Percentiles rank a stretch among this genome's conserved stretches.
These are phyloP conservation scores for Epizoanthus ramosus DNA, from an alignment of 92 coral and sea anemone species.

Conservation along the genomic window DNA sequence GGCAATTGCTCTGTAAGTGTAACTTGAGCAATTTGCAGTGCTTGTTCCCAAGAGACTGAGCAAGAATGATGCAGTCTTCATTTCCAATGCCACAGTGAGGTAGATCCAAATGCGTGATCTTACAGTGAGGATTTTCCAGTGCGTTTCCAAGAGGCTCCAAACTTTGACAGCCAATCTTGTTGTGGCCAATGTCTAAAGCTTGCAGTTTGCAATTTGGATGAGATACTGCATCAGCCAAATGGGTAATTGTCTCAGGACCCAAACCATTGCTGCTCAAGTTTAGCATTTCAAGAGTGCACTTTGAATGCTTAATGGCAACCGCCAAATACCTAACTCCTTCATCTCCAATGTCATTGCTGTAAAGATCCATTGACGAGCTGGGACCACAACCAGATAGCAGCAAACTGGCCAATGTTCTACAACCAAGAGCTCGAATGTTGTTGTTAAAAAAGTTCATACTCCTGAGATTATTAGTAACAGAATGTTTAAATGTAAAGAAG, in stretches of 20 bases:
- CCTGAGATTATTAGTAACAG: not conserved
- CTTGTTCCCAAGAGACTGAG: not conserved
- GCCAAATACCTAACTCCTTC: constrained; percentile 12
- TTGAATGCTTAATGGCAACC: not conserved
- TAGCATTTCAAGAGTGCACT: constrained; percentile 19
- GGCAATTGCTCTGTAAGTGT: constrained; percentile 3
- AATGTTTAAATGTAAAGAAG: constrained; percentile 4
- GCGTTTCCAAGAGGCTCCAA: constrained; percentile 54
- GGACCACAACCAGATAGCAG: constrained; percentile 11
- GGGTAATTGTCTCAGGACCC: not conserved
- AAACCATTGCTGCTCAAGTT: constrained; percentile 23
- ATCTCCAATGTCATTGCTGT: constrained; percentile 26
- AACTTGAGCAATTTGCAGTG: constrained; percentile 2
- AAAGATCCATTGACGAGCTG: constrained; percentile 6
- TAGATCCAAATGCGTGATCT: not conserved
- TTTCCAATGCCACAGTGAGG: constrained; percentile 15
- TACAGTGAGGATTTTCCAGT: constrained; percentile 24
- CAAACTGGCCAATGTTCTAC: constrained; percentile 12
- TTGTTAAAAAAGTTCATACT: constrained; percentile 15
- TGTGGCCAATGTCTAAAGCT: constrained; percentile 54
- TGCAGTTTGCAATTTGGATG: constrained; percentile 53
- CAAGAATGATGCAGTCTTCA: constrained; percentile 12
- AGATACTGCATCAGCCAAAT: constrained; percentile 29
- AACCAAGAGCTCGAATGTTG: constrained; percentile 21
- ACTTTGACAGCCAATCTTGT: constrained; percentile 53